Conservation (phyloP, 2,113 vertebrate species). For the Symphodus melops region DNA sequence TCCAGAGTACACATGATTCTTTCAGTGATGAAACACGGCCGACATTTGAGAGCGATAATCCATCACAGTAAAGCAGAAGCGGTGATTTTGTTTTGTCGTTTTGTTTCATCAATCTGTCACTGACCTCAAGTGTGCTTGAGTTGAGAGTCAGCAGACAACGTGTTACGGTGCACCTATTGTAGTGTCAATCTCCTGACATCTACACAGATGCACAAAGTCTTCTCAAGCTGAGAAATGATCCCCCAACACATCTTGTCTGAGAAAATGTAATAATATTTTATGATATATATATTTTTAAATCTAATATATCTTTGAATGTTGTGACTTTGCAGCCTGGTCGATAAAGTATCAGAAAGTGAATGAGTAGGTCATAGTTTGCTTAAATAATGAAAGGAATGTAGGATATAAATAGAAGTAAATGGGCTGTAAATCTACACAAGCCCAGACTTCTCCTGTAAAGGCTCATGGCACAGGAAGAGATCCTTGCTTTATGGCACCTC, state of each 20-base stretch:
- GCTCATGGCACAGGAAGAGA: constrained; percentile 35
- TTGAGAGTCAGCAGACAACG: neutral
- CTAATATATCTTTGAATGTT: neutral
- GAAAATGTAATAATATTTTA: constrained; percentile 1
- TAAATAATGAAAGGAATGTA: constrained; percentile 55
- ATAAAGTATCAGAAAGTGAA: neutral
- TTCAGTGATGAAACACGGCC: constrained; percentile 18
- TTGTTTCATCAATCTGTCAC: neutral
- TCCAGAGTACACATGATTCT: neutral
- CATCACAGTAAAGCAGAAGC: constrained; percentile 18
- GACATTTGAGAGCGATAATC: neutral
- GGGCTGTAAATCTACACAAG: constrained; percentile 55
- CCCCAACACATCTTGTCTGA: no score
- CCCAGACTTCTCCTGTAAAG: constrained; percentile 20
- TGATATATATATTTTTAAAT: no score
- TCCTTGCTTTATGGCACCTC: constrained; percentile 20
- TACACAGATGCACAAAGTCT: neutral
- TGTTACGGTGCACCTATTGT: neutral
- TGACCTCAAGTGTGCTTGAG: neutral
- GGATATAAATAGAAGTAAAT: constrained; percentile 47
- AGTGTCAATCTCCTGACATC: constrained; percentile 14
- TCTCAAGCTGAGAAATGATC: neutral
- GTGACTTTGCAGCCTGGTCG: neutral
- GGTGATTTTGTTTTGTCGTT: constrained; percentile 21
- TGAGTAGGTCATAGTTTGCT: constrained; percentile 4